Percentiles rank a stretch among this genome's conserved stretches.
Evolutionary conservation across 2,113 vertebrate species (phyloP).

Genomic region (Jaculus jaculus): DNA sequence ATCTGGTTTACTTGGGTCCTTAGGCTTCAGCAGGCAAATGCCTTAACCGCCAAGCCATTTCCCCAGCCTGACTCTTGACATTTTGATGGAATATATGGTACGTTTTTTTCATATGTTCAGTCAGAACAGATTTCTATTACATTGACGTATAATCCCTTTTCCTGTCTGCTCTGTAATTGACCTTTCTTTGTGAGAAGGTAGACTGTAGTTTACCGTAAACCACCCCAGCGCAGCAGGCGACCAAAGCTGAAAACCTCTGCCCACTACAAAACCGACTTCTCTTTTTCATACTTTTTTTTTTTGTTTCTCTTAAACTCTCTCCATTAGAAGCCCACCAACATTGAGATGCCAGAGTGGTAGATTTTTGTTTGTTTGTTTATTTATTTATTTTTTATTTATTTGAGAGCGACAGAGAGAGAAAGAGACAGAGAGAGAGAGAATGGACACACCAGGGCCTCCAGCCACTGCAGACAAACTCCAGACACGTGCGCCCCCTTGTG

Average conservation of each 20-base stretch:
- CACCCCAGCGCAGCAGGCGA: not conserved
- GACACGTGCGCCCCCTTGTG: too few species aligned
- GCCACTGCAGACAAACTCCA: too few species aligned
- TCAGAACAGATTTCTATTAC: not conserved
- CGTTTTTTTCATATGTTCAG: not conserved
- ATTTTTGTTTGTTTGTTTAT: too few species aligned
- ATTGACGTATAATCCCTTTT: not conserved
- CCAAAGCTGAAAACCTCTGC: not conserved
- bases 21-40: too few species aligned
- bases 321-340: not conserved
- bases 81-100: not conserved
- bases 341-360: constrained; percentile 19
- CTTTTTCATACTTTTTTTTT: not conserved
- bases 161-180: not conserved
- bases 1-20: too few species aligned
- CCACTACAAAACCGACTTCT: not conserved
- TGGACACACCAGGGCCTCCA: too few species aligned
- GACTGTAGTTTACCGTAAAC: not conserved
- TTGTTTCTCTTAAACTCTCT: constrained; percentile 33
- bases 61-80: too few species aligned
- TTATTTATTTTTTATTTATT: too few species aligned
- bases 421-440: too few species aligned
- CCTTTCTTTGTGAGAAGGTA: not conserved
- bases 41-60: too few species aligned
- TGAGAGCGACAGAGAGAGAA: too few species aligned